A percentile compares a stretch with the other conserved stretches of the same genome.
Evolutionary conservation across 2,113 vertebrate species (phyloP).

Genomic region (Cyanoderma ruficeps): DNA sequence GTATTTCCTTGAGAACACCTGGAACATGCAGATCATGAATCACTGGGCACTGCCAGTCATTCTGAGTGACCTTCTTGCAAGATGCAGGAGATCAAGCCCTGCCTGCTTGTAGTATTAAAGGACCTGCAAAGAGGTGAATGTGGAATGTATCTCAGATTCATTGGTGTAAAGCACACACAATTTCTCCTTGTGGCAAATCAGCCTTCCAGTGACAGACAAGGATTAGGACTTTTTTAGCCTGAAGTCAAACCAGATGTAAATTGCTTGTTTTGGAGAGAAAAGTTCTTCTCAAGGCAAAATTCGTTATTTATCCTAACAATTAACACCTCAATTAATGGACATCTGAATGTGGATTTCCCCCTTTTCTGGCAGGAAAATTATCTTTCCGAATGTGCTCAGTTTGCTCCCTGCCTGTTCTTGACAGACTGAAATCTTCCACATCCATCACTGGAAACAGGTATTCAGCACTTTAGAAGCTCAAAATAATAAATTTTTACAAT

Average conservation of each 20-base stretch:
- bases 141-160: background rate
- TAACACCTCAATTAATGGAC: background rate
- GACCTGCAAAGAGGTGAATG: background rate
- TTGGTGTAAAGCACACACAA: background rate
- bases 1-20: background rate
- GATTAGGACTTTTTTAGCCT: background rate
- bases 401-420: background rate
- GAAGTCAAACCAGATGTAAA: background rate
- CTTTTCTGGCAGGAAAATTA: background rate
- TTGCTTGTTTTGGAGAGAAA: conserved; percentile 8
- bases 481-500: background rate
- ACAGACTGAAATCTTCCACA: background rate
- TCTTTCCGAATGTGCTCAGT: background rate
- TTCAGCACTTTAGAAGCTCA: background rate
- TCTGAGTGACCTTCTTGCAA: background rate
- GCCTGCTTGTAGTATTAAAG: background rate
- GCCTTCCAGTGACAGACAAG: background rate
- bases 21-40: background rate
- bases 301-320: conserved; percentile 16
- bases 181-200: background rate
- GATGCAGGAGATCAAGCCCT: background rate
- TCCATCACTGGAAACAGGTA: background rate
- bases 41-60: background rate
- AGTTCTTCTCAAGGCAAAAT: background rate
- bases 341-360: background rate